Evolutionary conservation across 1,140 invertebrate species (phyloP).

Genomic region (Lepidurus apus): DNA sequence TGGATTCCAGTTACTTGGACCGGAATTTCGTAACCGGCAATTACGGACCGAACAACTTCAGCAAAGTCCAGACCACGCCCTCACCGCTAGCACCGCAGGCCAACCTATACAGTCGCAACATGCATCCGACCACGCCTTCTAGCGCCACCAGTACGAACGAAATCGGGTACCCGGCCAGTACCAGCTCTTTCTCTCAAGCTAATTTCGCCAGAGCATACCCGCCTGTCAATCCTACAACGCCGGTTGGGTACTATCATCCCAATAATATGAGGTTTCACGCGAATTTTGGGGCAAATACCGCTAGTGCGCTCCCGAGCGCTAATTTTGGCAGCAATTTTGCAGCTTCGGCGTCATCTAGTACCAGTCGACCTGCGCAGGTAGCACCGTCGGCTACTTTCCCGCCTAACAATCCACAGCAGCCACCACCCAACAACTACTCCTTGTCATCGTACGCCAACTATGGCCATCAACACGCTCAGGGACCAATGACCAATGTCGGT

Average conservation of each 20-base stretch:
- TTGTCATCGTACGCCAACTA: background rate
- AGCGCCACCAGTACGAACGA: background rate
- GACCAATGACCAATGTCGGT: background rate
- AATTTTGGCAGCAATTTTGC: background rate
- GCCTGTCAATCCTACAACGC: background rate
- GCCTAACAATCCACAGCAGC: background rate
- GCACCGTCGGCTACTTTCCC: background rate
- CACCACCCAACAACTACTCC: background rate
- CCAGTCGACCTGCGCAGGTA: background rate
- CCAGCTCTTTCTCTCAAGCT: conserved; percentile 4
- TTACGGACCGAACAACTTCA: background rate
- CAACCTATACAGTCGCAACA: background rate
- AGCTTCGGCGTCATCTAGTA: background rate
- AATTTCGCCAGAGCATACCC: background rate
- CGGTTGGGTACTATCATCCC: background rate
- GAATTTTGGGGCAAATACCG: background rate
- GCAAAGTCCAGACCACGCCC: background rate
- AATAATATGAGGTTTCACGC: background rate
- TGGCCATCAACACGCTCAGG: background rate
- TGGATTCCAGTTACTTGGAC: background rate
- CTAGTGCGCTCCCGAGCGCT: background rate
- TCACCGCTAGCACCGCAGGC: background rate
- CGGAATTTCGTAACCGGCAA: background rate
- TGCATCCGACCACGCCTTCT: background rate
- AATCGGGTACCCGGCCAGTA: conserved; percentile 1